These are phyloP conservation scores for Lepus oiostolus DNA, from an alignment of 2,797 vertebrate species.

Conservation along the genomic window DNA sequence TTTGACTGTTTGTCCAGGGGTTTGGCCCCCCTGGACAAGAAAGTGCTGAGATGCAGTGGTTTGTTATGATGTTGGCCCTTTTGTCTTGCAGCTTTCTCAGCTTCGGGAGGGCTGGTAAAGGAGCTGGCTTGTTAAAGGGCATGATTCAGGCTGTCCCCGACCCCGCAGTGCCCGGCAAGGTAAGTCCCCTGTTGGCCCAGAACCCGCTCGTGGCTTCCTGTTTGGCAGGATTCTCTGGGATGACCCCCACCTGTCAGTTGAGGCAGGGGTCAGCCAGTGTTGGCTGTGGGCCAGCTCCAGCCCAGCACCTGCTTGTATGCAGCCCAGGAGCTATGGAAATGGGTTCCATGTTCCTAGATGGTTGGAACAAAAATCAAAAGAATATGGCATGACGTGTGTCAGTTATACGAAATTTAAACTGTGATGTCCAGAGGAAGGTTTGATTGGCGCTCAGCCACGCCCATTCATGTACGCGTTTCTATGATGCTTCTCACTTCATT, in stretches of 20 bases:
- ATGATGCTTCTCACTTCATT: fast-evolving
- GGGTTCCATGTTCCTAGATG: background rate
- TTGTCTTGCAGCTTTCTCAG: slow-evolving; percentile 84
- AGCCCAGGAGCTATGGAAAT: background rate
- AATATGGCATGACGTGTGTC: background rate
- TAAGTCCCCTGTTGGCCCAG: slow-evolving; percentile 80
- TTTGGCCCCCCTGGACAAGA: background rate
- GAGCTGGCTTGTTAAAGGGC: slow-evolving; percentile 87
- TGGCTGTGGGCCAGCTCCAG: fast-evolving
- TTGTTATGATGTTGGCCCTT: slow-evolving; percentile 43
- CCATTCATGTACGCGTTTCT: fast-evolving
- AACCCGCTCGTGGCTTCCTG: background rate
- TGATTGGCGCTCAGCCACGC: fast-evolving
- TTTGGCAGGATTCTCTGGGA: fast-evolving
- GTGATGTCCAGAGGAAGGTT: background rate
- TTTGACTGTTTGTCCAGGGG: fast-evolving
- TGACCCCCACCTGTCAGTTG: fast-evolving
- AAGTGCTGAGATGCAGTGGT: fast-evolving
- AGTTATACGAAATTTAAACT: background rate
- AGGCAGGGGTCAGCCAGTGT: fast-evolving
- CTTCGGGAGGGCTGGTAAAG: slow-evolving; percentile 84
- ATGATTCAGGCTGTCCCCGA: slow-evolving; percentile 93
- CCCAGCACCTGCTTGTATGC: background rate
- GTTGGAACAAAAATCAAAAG: background rate
- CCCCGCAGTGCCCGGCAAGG: slow-evolving; percentile 91